Percentiles rank a stretch among this genome's conserved stretches.
These are phyloP conservation scores for Picathartes gymnocephalus DNA, from an alignment of 2,113 vertebrate genomes.

Conservation along the genomic window DNA sequence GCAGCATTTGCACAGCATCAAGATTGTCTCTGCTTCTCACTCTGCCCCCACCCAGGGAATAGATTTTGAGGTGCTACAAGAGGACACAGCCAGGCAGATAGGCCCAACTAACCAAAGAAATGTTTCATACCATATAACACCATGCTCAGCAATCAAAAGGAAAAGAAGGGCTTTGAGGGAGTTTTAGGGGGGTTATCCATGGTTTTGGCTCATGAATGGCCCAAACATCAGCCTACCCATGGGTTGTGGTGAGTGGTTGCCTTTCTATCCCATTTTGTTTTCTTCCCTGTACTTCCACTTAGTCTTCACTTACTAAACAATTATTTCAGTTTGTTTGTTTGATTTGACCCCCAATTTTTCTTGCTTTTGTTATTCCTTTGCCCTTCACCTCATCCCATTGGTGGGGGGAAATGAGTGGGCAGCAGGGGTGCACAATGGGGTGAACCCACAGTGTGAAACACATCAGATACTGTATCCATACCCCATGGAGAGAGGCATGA, in stretches of 20 bases:
- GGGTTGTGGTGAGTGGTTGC: background rate
- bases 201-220: background rate
- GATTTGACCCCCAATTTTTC: background rate
- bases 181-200: background rate
- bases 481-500: background rate
- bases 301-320: background rate
- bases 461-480: background rate
- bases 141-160: background rate
- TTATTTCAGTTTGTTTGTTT: background rate
- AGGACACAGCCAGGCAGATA: background rate
- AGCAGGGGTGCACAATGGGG: background rate
- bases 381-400: background rate
- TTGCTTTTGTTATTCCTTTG: background rate
- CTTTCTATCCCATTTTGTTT: background rate
- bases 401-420: background rate
- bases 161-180: background rate
- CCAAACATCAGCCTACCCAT: background rate
- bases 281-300: background rate
- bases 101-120: background rate
- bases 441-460: background rate
- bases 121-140: background rate
- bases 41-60: background rate
- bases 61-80: background rate
- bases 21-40: background rate
- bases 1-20: background rate